Evolutionary conservation across 1,140 invertebrate genomes (phyloP), one percentile per base, ranked within the genome.

Genomic region (Triops longicaudatus): DNA sequence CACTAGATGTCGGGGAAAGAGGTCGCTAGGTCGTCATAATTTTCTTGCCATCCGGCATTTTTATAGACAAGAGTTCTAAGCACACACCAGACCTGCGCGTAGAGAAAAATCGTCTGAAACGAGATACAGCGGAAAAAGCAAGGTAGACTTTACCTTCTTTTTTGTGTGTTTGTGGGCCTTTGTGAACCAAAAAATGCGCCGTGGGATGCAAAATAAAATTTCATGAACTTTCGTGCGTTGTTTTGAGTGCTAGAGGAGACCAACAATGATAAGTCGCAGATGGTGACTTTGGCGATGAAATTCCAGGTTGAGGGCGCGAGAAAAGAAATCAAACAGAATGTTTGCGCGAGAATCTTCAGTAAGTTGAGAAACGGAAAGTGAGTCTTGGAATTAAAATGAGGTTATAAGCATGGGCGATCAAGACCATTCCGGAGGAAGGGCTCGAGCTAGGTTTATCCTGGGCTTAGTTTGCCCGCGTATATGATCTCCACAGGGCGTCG

Each of bases 21-120:
- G 50, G 50, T 63, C 50, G 50, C 50, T 63, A 63, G 50, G 50
- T 63, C 50, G 50, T 22, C 50, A 63, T 63, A 63, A 63, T 63
- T 63, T 63, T 63, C 50, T 14, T 63, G 50, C 50, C 50, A 63
- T 63, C 50, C 50, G 50, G 50, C 50, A 63, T 63, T 63, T 63
- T 63, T 63, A 63, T 63, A 63, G 50, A 22, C 50, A 63, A 37
- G 50, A 63, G 50, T 14, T 63, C 50, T 7, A 63, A 63, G 50
- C 50, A 14, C 50, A 63, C 50, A 63, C 2, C 31, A 37, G 31
- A 37, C 31, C 31, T 37, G 31, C 31, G 31, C 31, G 7, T 7
- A 2, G 31, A 37, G 2, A 37, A 37, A 37, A 37, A 37, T 37
- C 31, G 31, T 37, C 31, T 37, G 31, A 37, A 37, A 37, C 31